Percentiles rank a stretch among this genome's conserved stretches.
These are phyloP conservation scores for Drosophila quinaria DNA, from an alignment of 2,888 invertebrate species.

Conservation along the genomic window DNA sequence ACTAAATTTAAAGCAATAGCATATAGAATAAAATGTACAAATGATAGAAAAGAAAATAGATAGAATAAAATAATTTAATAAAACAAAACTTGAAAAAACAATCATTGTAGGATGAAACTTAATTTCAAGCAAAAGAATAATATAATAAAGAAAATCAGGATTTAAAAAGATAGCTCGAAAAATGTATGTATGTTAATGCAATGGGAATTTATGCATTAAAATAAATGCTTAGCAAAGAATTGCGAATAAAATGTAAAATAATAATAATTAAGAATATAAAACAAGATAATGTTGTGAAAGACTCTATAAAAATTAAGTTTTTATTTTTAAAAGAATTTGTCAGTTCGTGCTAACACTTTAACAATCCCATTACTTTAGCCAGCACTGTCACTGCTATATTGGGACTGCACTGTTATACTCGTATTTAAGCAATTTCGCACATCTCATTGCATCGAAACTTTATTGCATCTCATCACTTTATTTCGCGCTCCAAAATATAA, in stretches of 20 bases:
- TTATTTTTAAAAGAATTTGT: too few species aligned
- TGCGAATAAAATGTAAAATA: neutral
- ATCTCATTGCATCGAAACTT: slow-evolving; percentile 24
- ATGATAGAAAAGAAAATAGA: neutral
- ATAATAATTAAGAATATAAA: neutral
- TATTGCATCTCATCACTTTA: slow-evolving; percentile 30
- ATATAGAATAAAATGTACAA: neutral
- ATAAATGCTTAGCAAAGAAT: neutral
- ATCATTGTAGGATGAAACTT: too few species aligned
- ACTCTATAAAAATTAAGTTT: too few species aligned
- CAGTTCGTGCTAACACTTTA: too few species aligned
- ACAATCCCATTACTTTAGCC: neutral
- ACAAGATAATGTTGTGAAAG: too few species aligned
- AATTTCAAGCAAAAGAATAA: too few species aligned
- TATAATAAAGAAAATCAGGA: too few species aligned
- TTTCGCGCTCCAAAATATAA: slow-evolving; percentile 33
- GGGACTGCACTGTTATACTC: neutral
- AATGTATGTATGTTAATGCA: too few species aligned
- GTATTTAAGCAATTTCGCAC: neutral
- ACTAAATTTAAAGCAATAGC: neutral
- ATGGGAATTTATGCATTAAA: too few species aligned
- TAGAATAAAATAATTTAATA: neutral
- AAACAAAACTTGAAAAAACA: too few species aligned
- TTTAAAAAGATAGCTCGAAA: too few species aligned
- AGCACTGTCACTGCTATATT: slow-evolving; percentile 1